Evolutionary conservation across 2,888 invertebrate species (phyloP).

Genomic region (Agrochola circellaris): DNA sequence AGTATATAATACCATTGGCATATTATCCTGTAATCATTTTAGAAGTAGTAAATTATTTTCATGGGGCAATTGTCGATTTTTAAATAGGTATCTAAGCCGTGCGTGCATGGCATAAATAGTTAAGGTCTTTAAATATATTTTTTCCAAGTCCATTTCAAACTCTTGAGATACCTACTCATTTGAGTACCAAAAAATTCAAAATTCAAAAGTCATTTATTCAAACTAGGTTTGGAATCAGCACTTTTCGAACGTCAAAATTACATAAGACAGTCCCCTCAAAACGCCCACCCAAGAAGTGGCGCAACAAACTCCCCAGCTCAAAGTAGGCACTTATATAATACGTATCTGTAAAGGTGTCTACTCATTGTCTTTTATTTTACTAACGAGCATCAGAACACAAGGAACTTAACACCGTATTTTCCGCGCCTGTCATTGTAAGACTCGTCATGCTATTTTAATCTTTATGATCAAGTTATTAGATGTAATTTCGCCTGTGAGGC

Average conservation of each 20-base stretch:
- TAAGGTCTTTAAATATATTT: too few species aligned
- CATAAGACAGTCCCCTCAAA: too few species aligned
- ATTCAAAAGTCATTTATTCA: too few species aligned
- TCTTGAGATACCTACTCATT: background rate
- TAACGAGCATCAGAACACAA: background rate
- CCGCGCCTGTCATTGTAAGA: background rate
- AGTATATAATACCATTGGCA: background rate
- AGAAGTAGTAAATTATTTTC: slow-evolving; percentile 1
- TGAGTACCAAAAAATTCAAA: background rate
- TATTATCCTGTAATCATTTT: background rate
- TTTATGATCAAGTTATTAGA: background rate
- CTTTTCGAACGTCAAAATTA: too few species aligned
- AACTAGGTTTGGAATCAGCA: too few species aligned
- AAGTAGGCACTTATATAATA: background rate
- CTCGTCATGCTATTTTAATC: too few species aligned
- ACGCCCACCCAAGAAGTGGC: too few species aligned
- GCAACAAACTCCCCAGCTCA: too few species aligned
- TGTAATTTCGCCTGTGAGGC: background rate
- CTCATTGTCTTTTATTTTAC: background rate
- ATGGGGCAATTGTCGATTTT: background rate
- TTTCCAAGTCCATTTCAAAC: too few species aligned
- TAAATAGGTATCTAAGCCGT: background rate
- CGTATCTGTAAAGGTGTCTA: background rate
- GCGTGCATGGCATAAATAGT: background rate
- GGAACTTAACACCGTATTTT: background rate